Percentiles rank a stretch among this genome's conserved stretches.
Evolutionary conservation across 2,113 vertebrate species (phyloP).

Genomic region (Baryphthengus martii): DNA sequence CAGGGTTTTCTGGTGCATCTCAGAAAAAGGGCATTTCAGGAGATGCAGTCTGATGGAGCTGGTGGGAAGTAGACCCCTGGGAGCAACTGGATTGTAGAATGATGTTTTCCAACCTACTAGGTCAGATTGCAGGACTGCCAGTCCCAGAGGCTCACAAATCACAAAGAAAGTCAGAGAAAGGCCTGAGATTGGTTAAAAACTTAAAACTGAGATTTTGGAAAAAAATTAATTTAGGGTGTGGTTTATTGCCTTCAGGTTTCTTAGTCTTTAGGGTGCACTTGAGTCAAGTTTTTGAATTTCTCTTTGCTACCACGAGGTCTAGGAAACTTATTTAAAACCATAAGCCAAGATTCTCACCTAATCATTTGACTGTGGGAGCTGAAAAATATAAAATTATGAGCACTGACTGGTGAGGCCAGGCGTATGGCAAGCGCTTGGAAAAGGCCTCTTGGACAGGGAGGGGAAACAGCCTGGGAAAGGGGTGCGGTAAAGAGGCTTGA

Average conservation of each 20-base stretch:
- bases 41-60: background rate
- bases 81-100: background rate
- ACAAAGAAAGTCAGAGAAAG: background rate
- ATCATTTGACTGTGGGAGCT: slow-evolving; percentile 52
- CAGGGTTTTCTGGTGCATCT: background rate
- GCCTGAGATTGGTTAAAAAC: background rate
- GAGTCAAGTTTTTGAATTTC: slow-evolving; percentile 41
- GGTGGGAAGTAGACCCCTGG: background rate
- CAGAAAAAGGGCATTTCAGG: background rate
- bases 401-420: background rate
- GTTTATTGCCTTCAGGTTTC: slow-evolving; percentile 54
- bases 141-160: slow-evolving; percentile 30
- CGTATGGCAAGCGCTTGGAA: background rate
- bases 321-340: slow-evolving; percentile 47
- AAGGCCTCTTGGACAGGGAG: background rate
- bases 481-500: background rate
- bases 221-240: slow-evolving; percentile 27
- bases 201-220: background rate
- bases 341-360: slow-evolving; percentile 59
- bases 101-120: slow-evolving; percentile 7
- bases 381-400: slow-evolving; percentile 40
- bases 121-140: background rate
- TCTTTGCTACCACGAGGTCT: slow-evolving; percentile 44
- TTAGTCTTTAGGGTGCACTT: slow-evolving; percentile 53
- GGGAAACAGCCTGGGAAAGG: background rate